A percentile compares a stretch with the other conserved stretches of the same genome.
phyloP scores from a whole-genome alignment of 2,888 invertebrate genomes.

The Troides oblongomaculatus region DNA sequence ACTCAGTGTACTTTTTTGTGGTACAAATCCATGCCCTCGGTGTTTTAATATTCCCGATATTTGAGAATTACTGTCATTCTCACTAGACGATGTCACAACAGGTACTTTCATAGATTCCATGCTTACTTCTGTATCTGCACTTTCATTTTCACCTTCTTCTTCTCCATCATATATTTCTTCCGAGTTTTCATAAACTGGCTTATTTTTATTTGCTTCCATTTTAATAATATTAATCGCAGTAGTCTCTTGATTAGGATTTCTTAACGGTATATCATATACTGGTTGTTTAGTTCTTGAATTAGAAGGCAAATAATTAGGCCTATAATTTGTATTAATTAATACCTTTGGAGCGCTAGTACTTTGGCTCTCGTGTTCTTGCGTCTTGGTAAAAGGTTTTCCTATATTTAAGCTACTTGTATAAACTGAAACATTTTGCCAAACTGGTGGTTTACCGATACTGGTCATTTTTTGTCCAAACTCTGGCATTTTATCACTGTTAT shows the following conservation, averaged over 20 bases:
- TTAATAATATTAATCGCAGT: conserved; percentile 46
- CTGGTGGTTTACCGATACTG: conserved; percentile 65
- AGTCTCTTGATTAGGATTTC: conserved; percentile 66
- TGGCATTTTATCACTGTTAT: conserved; percentile 51
- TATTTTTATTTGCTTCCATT: conserved; percentile 44
- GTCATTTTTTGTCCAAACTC: conserved; percentile 67
- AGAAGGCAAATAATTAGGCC: conserved; percentile 60
- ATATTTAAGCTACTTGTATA: conserved; percentile 49
- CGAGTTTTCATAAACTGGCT: conserved; percentile 66
- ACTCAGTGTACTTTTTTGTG: conserved; percentile 40
- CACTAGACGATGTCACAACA: conserved; percentile 62
- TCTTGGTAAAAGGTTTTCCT: conserved; percentile 65
- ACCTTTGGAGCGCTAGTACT: conserved; percentile 40
- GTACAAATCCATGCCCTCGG: conserved; percentile 24
- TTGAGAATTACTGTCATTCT: conserved; percentile 38
- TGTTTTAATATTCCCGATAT: conserved; percentile 16
- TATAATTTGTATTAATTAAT: conserved; percentile 49
- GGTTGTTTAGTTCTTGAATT: conserved; percentile 61
- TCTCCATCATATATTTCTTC: conserved; percentile 73
- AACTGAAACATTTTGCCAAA: conserved; percentile 48
- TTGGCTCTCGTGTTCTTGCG: conserved; percentile 42
- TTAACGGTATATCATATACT: conserved; percentile 71
- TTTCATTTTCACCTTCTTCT: conserved; percentile 55
- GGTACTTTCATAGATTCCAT: conserved; percentile 74
- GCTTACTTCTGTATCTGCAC: conserved; percentile 68